Evolutionary conservation across 2,797 vertebrate species (phyloP).

Genomic region (Cephalopachus bancanus): DNA sequence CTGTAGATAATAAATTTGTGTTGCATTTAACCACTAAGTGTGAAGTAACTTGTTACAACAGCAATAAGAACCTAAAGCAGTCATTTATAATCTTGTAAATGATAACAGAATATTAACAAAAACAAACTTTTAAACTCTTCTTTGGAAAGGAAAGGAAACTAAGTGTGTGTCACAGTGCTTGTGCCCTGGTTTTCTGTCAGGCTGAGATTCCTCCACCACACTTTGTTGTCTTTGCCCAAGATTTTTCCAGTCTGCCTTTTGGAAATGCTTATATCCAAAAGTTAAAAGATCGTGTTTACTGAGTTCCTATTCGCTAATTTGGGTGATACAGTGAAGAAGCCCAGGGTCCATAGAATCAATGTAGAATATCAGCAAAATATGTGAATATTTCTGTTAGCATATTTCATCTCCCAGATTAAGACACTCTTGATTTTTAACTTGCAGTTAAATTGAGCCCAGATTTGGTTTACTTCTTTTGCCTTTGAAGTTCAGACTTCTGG

Average conservation of each 20-base stretch:
- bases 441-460: background rate
- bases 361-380: background rate
- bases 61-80: background rate
- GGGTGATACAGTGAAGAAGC: background rate
- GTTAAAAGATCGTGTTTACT: background rate
- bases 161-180: background rate
- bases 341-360: background rate
- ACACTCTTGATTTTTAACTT: background rate
- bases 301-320: background rate
- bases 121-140: background rate
- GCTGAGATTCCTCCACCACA: background rate
- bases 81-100: background rate
- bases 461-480: background rate
- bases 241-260: background rate
- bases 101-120: background rate
- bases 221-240: background rate
- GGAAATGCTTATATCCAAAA: background rate
- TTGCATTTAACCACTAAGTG: background rate
- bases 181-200: background rate
- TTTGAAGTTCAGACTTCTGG: background rate
- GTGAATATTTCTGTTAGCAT: background rate
- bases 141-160: background rate
- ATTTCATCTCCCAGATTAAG: background rate
- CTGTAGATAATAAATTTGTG: background rate
- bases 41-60: background rate